Conservation (phyloP, 2,888 invertebrate genomes). For the Carcina quercana region DNA sequence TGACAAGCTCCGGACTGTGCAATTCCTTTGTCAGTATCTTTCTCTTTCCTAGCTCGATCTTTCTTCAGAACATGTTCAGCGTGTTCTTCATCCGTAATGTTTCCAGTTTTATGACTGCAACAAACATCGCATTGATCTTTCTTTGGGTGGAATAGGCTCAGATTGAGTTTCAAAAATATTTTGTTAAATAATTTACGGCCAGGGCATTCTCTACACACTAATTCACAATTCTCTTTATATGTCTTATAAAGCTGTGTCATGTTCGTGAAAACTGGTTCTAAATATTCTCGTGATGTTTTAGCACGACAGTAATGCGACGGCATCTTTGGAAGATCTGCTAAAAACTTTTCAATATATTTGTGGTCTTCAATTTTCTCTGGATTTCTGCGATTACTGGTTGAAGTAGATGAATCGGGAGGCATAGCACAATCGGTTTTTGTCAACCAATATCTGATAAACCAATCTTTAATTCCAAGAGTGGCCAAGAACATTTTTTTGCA, state of each 20-base stretch:
- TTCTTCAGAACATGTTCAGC: conserved; percentile 11
- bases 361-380: conserved; percentile 18
- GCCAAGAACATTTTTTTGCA: conserved; percentile 19
- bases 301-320: conserved; percentile 17
- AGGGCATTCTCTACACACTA: conserved; percentile 15
- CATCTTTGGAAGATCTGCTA: conserved; percentile 20
- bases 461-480: conserved; percentile 17
- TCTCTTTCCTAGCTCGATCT: conserved; percentile 19
- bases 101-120: conserved; percentile 16
- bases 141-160: conserved; percentile 19
- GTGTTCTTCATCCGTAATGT: conserved; percentile 19
- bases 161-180: conserved; percentile 21
- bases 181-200: conserved; percentile 20
- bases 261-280: conserved; percentile 18
- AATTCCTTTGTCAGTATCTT: conserved; percentile 16
- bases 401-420: conserved; percentile 14
- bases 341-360: conserved; percentile 17
- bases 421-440: conserved; percentile 18
- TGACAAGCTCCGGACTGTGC: conserved; percentile 17
- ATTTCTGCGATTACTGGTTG: conserved; percentile 11
- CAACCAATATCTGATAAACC: conserved; percentile 19
- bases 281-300: conserved; percentile 17
- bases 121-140: conserved; percentile 18
- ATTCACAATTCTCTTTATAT: conserved; percentile 16
- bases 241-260: conserved; percentile 15